Conservation (phyloP, 30 jellyfish, hydroid and myxozoan species). For the Chironex yamaguchii region DNA sequence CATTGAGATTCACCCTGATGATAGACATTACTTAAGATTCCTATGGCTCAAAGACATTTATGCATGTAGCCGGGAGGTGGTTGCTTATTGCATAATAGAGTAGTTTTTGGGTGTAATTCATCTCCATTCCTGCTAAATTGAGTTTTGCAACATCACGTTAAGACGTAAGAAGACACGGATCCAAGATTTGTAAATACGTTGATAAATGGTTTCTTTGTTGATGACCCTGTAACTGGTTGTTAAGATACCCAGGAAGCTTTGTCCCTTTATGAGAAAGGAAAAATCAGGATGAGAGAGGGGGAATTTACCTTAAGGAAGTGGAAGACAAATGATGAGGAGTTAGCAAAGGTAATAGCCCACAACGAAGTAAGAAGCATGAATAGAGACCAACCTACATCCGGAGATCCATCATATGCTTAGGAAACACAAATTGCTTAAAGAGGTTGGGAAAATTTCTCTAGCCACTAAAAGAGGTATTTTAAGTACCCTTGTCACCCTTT, state of each 20-base stretch:
- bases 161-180: slow-evolving; percentile 35
- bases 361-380: slow-evolving; percentile 14
- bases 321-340: slow-evolving; percentile 47
- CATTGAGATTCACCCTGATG: slow-evolving; percentile 46
- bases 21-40: slow-evolving; percentile 53
- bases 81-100: background rate
- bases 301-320: slow-evolving; percentile 49
- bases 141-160: slow-evolving; percentile 37
- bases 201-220: slow-evolving; percentile 54
- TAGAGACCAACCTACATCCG: background rate
- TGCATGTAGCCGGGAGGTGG: too few relatives aligned
- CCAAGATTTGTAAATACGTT: slow-evolving; percentile 25
- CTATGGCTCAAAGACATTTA: slow-evolving; percentile 50
- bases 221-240: slow-evolving; percentile 40
- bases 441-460: slow-evolving; percentile 3
- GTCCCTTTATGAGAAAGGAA: slow-evolving; percentile 50
- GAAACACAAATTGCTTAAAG: slow-evolving; percentile 10
- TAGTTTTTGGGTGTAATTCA: slow-evolving; percentile 25
- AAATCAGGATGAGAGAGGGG: slow-evolving; percentile 52
- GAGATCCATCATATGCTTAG: slow-evolving; percentile 32
- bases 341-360: slow-evolving; percentile 29
- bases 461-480: slow-evolving; percentile 1
- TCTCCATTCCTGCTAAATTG: slow-evolving; percentile 35
- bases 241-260: background rate
- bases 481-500: background rate